Conservation (phyloP, 2,113 vertebrate genomes). For the Catharus minimus region DNA sequence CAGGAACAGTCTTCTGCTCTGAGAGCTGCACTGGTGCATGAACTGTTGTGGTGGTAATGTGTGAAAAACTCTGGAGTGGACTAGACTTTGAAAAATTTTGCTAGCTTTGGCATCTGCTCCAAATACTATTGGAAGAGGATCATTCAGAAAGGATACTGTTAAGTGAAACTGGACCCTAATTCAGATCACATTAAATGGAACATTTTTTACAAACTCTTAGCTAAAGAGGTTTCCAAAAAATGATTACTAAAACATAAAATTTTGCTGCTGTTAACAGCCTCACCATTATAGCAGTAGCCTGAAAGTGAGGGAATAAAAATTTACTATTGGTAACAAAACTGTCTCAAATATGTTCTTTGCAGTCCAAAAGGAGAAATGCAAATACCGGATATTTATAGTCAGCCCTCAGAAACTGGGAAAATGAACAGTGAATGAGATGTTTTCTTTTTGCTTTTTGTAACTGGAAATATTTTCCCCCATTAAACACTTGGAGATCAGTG, state of each 20-base stretch:
- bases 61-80: neutral
- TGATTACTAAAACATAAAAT: neutral
- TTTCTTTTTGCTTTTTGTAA: conserved; percentile 24
- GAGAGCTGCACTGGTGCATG: neutral
- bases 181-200: conserved; percentile 11
- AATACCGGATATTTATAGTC: neutral
- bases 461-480: conserved; percentile 19
- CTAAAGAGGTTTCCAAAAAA: conserved; percentile 11
- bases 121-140: conserved; percentile 25
- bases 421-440: neutral
- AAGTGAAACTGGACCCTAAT: conserved; percentile 14
- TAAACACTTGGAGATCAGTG: neutral
- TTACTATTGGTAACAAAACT: conserved; percentile 47
- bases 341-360: neutral
- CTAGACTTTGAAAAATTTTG: neutral
- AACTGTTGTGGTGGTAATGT: conserved; percentile 18
- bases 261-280: conserved; percentile 37
- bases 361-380: conserved; percentile 31
- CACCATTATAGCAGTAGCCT: neutral
- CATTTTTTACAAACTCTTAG: conserved; percentile 22
- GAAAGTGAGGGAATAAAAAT: conserved; percentile 44
- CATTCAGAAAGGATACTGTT: conserved; percentile 33
- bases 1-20: neutral
- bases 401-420: conserved; percentile 11
- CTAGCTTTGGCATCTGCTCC: conserved; percentile 29